Evolutionary conservation across 2,888 invertebrate species (phyloP), one percentile per base, ranked within the genome.

Genomic region (Gnatocerus cornutus): DNA sequence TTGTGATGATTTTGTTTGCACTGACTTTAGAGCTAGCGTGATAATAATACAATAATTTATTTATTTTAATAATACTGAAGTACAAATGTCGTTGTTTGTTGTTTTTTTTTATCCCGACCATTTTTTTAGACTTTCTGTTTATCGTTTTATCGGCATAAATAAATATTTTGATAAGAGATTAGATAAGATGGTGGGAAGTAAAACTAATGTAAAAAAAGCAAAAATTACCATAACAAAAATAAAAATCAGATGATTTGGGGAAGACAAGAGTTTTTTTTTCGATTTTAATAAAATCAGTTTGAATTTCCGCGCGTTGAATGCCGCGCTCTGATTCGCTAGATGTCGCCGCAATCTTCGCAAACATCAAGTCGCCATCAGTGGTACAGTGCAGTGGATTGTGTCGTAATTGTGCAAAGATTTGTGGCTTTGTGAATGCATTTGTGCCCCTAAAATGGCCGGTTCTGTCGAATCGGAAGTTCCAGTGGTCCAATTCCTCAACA

Each of bases 401-500:
- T 46, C 39, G 61, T 68, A 50, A 55, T 63, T 68, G 63, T 62
- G 48, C 50, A 55, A 55, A 21, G 50, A 63, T 63, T 62, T 39
- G 63, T 56, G 68, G n/a, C 52, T 6, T 48, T 52, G 43, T 63
- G 63, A 29, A 68, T 68, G 68, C 10, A 56, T 61, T 53, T 61
- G 12, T 21, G 39, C n/a, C 37, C 33, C 12, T 55, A 62, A 62
- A 68, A 68, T 68, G 68, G 55, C 62, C 63, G 68, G 50, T 68
- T 63, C 45, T 56, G 37, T 16, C 16, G 68, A 80, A 76, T 79
- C 79, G 78, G 80, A 75, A 56, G 76, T 79, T 76, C 77, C 78
- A 75, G 77, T 77, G 77, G 78, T 79, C 14, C 69, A 77, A 74
- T 76, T 77, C 59, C 73, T 80, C 33, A 79, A 80, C 71, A 71